Evolutionary conservation across 2,113 vertebrate species (phyloP), one percentile per base, ranked within the genome.

Genomic region (Conger conger): DNA sequence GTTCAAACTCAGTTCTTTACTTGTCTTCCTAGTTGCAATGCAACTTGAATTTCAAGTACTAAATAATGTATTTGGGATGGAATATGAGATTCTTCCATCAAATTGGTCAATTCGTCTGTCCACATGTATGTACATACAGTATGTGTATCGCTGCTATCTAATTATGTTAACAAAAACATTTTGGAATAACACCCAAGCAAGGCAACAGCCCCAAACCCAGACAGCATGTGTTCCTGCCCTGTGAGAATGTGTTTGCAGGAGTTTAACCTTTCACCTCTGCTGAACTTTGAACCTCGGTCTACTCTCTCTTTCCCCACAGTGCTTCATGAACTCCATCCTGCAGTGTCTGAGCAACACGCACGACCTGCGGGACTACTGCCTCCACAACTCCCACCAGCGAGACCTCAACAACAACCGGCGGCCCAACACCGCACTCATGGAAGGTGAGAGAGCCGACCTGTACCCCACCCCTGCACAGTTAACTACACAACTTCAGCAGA

Each of bases 271-370:
- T 63, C 57, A 20, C 57, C 23, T 63, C 20, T 63, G 57, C 57
- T 63, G 57, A 63, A 20, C 57, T 73, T 73, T n/a, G 68, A 27
- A n/a, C 11, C 27, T n/a, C 0, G 5, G 68, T 23, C 57, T 63
- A 11, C 20, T 17, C 86, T 80, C 27, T 76, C n/a, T 36, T 73
- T 81, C 27, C 87, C 91, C 85, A 30, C 92, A 98, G 97, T 99
- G 98, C 92, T 99, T 99, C 92, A 99, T 99, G 97, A 99, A 99
- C 96, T 98, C 97, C 83, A 97, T 99, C 90, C 96, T 99, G 18
- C 98, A 99, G 90, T 99, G 98, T 93, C 94, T 99, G 92, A 99
- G 98, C 86, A 98, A 99, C 93, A 99, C 97, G 23, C 94, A 95
- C 2, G 98, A 98, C 88, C 93, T 99, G 91, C 93, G 97, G 57